Evolutionary conservation across 92 coral and sea anemone genomes (phyloP), one percentile per base, ranked within the genome.

Genomic region (Heteractis magnifica): DNA sequence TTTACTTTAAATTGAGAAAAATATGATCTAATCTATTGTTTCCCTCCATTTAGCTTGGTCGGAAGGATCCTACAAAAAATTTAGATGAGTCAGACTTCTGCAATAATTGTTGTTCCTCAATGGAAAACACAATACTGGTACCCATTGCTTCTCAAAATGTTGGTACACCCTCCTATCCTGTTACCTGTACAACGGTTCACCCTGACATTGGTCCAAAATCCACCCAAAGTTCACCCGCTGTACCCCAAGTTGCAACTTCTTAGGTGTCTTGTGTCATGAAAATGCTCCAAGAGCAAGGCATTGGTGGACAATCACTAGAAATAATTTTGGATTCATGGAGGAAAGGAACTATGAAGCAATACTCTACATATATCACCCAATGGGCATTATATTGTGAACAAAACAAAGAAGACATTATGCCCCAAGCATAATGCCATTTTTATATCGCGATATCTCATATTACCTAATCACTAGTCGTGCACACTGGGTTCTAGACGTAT

Each of bases 31-130:
- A n/a, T n/a, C n/a, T n/a, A n/a, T n/a, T n/a, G n/a, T n/a, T n/a
- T n/a, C n/a, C n/a, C n/a, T n/a, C n/a, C n/a, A n/a, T n/a, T n/a
- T n/a, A n/a, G n/a, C n/a, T n/a, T n/a, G n/a, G n/a, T n/a, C n/a
- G 83, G 83, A 49, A 78, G 78, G 70, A 77, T 83, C 71, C 74
- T 87, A 80, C 90, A 87, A 84, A 83, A 87, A 65, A 78, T 77
- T 68, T 78, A 72, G 76, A 82, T 65, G 86, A 86, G 77, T 81
- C 62, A 77, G 58, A 86, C 90, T 76, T 78, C 75, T 26, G 81
- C 49, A 80, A 81, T 86, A 75, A 82, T 81, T 53, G 58, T 88
- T 50, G 55, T 81, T 53, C 89, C 89, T n/a, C n/a, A n/a, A n/a
- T n/a, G n/a, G n/a, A n/a, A n/a, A n/a, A n/a, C n/a, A n/a, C n/a